Percentiles rank a stretch among this genome's conserved stretches.
phyloP scores from a whole-genome alignment of 2,888 invertebrate genomes.

The Aleiodes leptofemur region DNA sequence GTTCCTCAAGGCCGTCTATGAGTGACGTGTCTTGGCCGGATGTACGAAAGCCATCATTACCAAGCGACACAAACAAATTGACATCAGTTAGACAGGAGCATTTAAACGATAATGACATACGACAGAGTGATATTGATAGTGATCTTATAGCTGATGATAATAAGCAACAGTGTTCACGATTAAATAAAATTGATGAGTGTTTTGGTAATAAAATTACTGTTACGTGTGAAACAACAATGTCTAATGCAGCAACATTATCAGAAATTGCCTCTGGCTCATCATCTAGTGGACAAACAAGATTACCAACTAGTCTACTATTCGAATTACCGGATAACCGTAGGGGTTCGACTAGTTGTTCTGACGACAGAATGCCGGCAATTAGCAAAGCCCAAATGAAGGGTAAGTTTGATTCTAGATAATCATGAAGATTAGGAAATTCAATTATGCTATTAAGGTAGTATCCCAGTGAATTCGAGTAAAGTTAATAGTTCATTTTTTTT shows the following conservation, averaged over 20 bases:
- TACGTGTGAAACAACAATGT: constrained; percentile 50
- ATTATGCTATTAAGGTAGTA: not conserved
- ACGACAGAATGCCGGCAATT: constrained; percentile 74
- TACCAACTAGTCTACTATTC: constrained; percentile 62
- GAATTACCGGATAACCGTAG: constrained; percentile 64
- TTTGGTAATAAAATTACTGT: constrained; percentile 50
- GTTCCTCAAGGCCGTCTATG: constrained; percentile 61
- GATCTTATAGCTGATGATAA: constrained; percentile 30
- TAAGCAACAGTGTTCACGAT: constrained; percentile 40
- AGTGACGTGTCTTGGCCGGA: constrained; percentile 49
- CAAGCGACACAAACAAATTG: constrained; percentile 44
- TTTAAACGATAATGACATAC: constrained; percentile 38
- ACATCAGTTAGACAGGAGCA: constrained; percentile 50
- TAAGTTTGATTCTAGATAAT: constrained; percentile 65
- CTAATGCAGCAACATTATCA: constrained; percentile 39
- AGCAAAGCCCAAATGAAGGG: constrained; percentile 90
- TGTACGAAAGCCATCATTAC: constrained; percentile 47
- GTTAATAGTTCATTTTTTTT: too few relatives aligned
- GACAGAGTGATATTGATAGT: constrained; percentile 31
- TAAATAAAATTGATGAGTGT: constrained; percentile 49
- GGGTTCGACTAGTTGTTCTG: constrained; percentile 60
- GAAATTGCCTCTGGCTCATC: constrained; percentile 55
- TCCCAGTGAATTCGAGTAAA: not conserved
- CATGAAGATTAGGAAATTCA: not conserved
- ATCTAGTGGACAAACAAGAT: constrained; percentile 51